phyloP scores from a whole-genome alignment of 2,113 vertebrate species.

The Ptilorrhoa leucosticta region DNA sequence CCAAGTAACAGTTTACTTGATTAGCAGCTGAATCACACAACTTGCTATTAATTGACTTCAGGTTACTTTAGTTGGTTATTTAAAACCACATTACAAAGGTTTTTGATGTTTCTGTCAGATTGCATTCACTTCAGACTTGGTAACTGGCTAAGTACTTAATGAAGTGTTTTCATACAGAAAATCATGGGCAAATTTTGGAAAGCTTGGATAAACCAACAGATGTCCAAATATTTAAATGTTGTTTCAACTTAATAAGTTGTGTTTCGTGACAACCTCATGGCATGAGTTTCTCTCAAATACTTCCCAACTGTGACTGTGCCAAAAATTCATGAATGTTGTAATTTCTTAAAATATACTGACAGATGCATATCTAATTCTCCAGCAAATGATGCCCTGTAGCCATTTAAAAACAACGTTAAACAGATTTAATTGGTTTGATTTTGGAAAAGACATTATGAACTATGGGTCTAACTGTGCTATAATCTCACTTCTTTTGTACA shows the following conservation, averaged over 20 bases:
- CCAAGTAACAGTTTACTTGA: neutral
- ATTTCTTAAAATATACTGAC: neutral
- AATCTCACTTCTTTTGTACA: neutral
- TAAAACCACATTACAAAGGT: neutral
- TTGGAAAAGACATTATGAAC: neutral
- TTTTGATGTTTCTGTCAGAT: neutral
- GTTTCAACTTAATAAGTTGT: neutral
- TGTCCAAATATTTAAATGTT: conserved; percentile 21
- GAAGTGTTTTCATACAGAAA: conserved; percentile 12
- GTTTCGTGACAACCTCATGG: neutral
- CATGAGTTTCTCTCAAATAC: neutral
- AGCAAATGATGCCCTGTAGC: neutral
- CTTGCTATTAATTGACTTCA: neutral
- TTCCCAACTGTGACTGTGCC: neutral
- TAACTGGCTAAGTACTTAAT: neutral
- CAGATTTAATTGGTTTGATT: neutral
- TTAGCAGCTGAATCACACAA: neutral
- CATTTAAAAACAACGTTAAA: neutral
- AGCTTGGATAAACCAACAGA: neutral
- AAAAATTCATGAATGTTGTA: neutral
- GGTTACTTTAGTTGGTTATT: neutral
- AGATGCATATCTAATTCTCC: neutral
- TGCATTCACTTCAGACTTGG: neutral
- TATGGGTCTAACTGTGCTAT: neutral
- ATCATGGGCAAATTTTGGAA: neutral